A percentile compares a stretch with the other conserved stretches of the same genome.
phyloP scores from a whole-genome alignment of 1,140 invertebrate genomes.

The Potamilus streckersoni region DNA sequence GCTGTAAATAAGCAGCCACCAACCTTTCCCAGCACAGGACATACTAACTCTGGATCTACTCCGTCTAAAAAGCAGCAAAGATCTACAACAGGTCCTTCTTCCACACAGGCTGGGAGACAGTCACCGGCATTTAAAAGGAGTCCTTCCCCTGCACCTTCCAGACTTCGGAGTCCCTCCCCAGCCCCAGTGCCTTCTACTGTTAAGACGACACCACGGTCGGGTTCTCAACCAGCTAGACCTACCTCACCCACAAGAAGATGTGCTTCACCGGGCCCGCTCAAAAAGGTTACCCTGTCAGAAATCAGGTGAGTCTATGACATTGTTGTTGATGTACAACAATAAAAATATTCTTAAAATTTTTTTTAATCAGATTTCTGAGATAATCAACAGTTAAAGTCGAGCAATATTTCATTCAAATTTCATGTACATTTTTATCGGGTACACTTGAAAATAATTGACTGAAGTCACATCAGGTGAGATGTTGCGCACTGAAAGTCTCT shows the following conservation, averaged over 20 bases:
- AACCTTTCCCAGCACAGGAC: constrained; percentile 18
- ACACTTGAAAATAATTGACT: too few relatives aligned
- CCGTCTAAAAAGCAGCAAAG: background rate
- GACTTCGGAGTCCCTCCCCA: constrained; percentile 33
- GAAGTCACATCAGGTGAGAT: too few relatives aligned
- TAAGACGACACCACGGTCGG: constrained; percentile 10
- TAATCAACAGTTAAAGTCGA: too few relatives aligned
- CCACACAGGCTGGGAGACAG: background rate
- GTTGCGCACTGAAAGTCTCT: too few relatives aligned
- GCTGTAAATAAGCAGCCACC: constrained; percentile 9
- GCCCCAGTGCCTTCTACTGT: constrained; percentile 8
- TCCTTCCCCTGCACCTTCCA: constrained; percentile 25
- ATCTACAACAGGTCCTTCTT: too few relatives aligned
- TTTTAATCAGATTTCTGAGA: background rate
- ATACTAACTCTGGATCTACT: constrained; percentile 11
- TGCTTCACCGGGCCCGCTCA: constrained; percentile 28
- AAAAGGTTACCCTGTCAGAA: constrained; percentile 28
- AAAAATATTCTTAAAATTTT: background rate
- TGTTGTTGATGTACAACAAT: background rate
- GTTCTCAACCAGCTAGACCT: constrained; percentile 23
- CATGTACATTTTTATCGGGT: too few relatives aligned
- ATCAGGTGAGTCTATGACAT: constrained; percentile 7
- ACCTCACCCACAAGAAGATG: constrained; percentile 30
- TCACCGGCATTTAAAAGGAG: constrained; percentile 19
- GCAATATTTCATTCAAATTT: too few relatives aligned